Evolutionary conservation across 2,797 vertebrate genomes (phyloP), one percentile per base, ranked within the genome.

Genomic region (Notolabrus celidotus): DNA sequence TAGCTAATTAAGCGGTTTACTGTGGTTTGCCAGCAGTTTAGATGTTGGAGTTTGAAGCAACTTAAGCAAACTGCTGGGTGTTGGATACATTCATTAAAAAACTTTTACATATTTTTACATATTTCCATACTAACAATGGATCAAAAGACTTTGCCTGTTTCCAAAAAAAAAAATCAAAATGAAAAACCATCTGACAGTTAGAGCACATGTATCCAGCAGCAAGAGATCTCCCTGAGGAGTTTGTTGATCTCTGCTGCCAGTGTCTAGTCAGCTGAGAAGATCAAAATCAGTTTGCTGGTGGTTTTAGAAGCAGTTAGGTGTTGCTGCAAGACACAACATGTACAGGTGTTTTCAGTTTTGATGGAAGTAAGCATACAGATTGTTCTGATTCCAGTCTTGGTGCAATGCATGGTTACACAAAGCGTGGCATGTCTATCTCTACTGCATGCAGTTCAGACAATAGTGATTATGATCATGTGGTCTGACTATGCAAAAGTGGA

Each of bases 401-500:
- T 5, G 27, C 0, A 23, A 4, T 8, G 52, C 11, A 69, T n/a
- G 3, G 41, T 15, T 31, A 23, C 7, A 36, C 68, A 23, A 33
- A n/a, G 54, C 60, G 10, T 4, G 20, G 58, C 23, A 0, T n/a
- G 61, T 51, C 29, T 8, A 20, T 17, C 47, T 41, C 49, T n/a
- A n/a, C 42, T 49, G 36, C 36, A 49, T 58, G 33, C 19, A 47
- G 51, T 4, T 0, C 17, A 66, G 59, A 62, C 51, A 19, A 54
- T 50, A 55, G 22, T 20, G 69, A 77, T 67, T 60, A 45, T 5
- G 23, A 51, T 50, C 50, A 49, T 43, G n/a, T n/a, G n/a, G n/a
- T 22, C 29, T 33, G 41, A 51, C 31, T 33, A 56, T 29, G 27
- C n/a, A 39, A 42, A 66, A 41, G 7, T 49, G 23, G 63, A 9